Base-by-base conservation (phyloP, 2,888 invertebrate genomes). In the Tiliacea citrago region DNA sequence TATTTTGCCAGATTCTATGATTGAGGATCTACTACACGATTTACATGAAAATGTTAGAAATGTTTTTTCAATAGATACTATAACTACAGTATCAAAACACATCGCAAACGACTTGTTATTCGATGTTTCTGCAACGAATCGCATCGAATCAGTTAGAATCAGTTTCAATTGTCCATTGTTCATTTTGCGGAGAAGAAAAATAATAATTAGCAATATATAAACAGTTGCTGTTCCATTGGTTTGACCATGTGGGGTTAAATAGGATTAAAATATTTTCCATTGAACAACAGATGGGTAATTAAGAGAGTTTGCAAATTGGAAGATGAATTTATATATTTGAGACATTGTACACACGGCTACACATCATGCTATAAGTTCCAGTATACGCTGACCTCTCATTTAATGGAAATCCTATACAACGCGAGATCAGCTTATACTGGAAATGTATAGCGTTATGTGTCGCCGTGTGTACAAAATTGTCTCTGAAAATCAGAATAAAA, bases 111-210 rank as follows among this genome's bases (percentile, higher is more conserved):
- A 29, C 73, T 71, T 42, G 18, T 49, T 51, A 42, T 51, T 55
- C 2, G 2, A 45, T 39, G 24, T 61, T 68, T 68, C 78, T 70
- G 74, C 70, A 72, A 12, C n/a, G 63, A 49, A 69, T 67, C 60
- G 70, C 69, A 79, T 87, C 74, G 57, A 90, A 87, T 92, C 90
- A 86, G 92, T 91, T 84, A 42, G 62, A 91, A 86, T 92, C 89
- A 87, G 93, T 91, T 91, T 83, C 79, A 83, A 90, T 90, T 75
- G 75, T 63, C 69, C 47, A 49, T 39, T 60, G 24, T 24, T 60
- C 35, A 65, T 74, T 77, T 71, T 47, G 35, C 51, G n/a, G 51
- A 68, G 77, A 68, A 47, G 53, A 55, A 0, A 74, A 70, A 76
- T 71, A 60, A 65, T 62, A 76, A 77, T 70, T 39, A 68, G 24